These are phyloP conservation scores for Setophaga coronata DNA, from an alignment of 2,113 vertebrate species.

Conservation along the genomic window DNA sequence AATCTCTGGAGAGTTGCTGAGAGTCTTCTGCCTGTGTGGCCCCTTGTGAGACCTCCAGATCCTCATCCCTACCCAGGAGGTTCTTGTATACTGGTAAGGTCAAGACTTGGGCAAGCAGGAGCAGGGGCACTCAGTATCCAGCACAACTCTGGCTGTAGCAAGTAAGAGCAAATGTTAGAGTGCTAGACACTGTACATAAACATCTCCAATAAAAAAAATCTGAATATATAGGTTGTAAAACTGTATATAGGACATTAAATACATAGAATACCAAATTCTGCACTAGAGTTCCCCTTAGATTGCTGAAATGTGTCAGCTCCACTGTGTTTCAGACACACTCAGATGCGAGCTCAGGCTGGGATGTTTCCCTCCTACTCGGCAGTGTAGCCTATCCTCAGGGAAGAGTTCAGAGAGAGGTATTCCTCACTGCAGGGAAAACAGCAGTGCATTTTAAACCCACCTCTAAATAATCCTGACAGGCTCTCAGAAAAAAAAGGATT, in stretches of 20 bases:
- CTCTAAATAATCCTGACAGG: slow-evolving; percentile 28
- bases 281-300: neutral
- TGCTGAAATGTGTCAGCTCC: neutral
- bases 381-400: neutral
- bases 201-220: neutral
- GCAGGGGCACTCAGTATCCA: neutral
- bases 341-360: neutral
- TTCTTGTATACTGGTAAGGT: neutral
- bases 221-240: neutral
- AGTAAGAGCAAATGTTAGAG: neutral
- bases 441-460: neutral
- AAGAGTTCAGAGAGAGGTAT: slow-evolving; percentile 1
- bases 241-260: neutral
- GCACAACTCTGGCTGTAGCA: neutral
- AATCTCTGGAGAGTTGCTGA: neutral
- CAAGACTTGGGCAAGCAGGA: neutral
- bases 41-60: neutral
- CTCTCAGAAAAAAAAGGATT: neutral
- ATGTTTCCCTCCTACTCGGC: neutral
- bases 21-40: neutral
- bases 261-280: neutral
- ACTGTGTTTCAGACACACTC: neutral
- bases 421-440: slow-evolving; percentile 7
- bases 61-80: neutral
- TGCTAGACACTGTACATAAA: neutral